Percentiles rank a stretch among this genome's conserved stretches.
phyloP scores from a whole-genome alignment of 2,888 invertebrate genomes.

The Drosophila prostipennis region DNA sequence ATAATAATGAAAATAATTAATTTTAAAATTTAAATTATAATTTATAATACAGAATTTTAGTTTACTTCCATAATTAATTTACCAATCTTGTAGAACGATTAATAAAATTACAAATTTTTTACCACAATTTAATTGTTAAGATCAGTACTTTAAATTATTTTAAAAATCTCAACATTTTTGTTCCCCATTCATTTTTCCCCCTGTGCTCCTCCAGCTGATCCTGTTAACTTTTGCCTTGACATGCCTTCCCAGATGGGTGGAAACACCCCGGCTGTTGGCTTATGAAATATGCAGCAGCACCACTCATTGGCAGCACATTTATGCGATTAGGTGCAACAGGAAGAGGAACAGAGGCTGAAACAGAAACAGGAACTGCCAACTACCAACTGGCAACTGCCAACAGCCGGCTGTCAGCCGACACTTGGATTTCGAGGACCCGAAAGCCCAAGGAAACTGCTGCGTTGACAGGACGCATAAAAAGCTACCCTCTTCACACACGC shows the following conservation, averaged over 20 bases:
- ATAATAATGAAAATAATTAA: too few relatives aligned
- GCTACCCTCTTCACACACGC: conserved; percentile 41
- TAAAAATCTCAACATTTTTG: too few relatives aligned
- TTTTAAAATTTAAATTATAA: too few relatives aligned
- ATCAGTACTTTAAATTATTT: too few relatives aligned
- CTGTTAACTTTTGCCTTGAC: conserved; percentile 50
- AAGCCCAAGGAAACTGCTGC: conserved; percentile 59
- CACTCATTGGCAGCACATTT: conserved; percentile 77
- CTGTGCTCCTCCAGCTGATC: conserved; percentile 30
- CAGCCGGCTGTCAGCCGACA: conserved; percentile 55
- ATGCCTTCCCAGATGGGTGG: conserved; percentile 26
- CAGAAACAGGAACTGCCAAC: conserved; percentile 53
- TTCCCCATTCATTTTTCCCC: background rate
- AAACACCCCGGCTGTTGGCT: conserved; percentile 53
- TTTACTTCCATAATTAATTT: too few relatives aligned
- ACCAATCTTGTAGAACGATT: too few relatives aligned
- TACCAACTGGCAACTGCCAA: conserved; percentile 56
- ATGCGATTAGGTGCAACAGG: conserved; percentile 79
- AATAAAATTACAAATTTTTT: too few relatives aligned
- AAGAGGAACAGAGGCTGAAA: conserved; percentile 38
- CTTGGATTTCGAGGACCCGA: conserved; percentile 39
- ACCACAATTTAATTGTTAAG: too few relatives aligned
- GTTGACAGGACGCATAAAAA: conserved; percentile 70
- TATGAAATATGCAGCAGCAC: conserved; percentile 71
- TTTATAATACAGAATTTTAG: too few relatives aligned